Percentiles rank a stretch among this genome's conserved stretches.
These are phyloP conservation scores for Entomobrya multifasciata DNA, from an alignment of 2,888 invertebrate species.

Conservation along the genomic window DNA sequence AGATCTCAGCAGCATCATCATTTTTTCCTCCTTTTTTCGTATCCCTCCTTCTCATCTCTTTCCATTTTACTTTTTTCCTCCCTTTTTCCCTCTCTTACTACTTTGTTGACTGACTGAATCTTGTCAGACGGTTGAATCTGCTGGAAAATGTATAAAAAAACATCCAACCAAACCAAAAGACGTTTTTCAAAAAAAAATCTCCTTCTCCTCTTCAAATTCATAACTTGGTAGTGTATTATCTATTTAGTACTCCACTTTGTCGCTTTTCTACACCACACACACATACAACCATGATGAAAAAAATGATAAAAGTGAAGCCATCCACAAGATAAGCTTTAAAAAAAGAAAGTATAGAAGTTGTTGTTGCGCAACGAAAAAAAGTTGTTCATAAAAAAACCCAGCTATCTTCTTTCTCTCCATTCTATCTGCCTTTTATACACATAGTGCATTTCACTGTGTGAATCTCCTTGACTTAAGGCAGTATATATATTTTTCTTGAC, in stretches of 20 bases:
- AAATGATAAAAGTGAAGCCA: conserved; percentile 16
- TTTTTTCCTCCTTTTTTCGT: neutral
- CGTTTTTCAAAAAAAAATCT: conserved; percentile 37
- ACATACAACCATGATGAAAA: neutral
- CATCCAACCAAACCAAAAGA: conserved; percentile 12
- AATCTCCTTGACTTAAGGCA: conserved; percentile 54
- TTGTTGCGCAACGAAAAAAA: conserved; percentile 42
- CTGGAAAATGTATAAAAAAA: neutral
- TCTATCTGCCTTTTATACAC: too few relatives aligned
- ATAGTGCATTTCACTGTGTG: conserved; percentile 28
- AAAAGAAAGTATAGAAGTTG: neutral
- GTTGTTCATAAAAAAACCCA: conserved; percentile 64
- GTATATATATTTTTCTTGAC: conserved; percentile 32
- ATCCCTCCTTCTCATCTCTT: neutral
- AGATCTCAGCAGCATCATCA: conserved; percentile 6
- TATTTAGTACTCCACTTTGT: conserved; percentile 43
- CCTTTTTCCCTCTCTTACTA: neutral
- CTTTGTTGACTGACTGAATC: conserved; percentile 58
- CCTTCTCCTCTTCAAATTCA: neutral
- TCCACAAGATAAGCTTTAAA: conserved; percentile 34
- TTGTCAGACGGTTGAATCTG: conserved; percentile 73
- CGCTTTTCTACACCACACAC: neutral
- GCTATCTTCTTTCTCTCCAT: conserved; percentile 42
- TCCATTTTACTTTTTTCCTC: neutral
- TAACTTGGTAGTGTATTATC: conserved; percentile 28